Conservation (phyloP, 2,113 vertebrate species). For the Syngnathus typhle region DNA sequence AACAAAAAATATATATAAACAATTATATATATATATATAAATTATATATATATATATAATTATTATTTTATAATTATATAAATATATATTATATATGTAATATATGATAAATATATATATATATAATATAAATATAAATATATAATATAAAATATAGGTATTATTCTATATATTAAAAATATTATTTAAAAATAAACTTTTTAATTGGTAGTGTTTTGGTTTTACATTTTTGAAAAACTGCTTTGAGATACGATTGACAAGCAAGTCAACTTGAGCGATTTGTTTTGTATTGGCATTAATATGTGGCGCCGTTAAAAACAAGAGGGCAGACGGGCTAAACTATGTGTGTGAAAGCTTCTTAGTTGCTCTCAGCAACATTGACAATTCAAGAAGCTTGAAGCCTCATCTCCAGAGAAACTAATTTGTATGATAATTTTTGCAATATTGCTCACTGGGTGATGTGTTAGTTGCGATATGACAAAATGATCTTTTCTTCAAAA, state of each 20-base stretch:
- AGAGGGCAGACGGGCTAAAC: not conserved
- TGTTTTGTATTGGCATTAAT: not conserved
- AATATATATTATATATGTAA: too few relatives aligned
- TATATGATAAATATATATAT: too few relatives aligned
- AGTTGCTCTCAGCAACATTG: not conserved
- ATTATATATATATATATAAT: too few relatives aligned
- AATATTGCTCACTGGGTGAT: slow-evolving; percentile 6
- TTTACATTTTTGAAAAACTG: not conserved
- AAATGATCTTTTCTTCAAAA: not conserved
- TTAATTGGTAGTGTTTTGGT: not conserved
- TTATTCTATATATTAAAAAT: too few relatives aligned
- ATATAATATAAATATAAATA: too few relatives aligned
- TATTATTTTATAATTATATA: too few relatives aligned
- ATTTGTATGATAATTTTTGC: slow-evolving; percentile 10
- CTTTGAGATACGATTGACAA: too few relatives aligned
- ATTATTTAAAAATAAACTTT: not conserved
- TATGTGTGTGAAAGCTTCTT: not conserved
- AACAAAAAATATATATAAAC: too few relatives aligned
- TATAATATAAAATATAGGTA: too few relatives aligned
- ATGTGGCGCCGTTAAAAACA: not conserved
- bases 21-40: too few relatives aligned
- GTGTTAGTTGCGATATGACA: not conserved
- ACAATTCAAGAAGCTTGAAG: slow-evolving; percentile 2
- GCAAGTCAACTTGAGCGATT: not conserved
- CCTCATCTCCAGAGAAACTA: not conserved